Evolutionary conservation across 2,797 vertebrate species (phyloP).

Genomic region (Notoglanidium macrostoma): DNA sequence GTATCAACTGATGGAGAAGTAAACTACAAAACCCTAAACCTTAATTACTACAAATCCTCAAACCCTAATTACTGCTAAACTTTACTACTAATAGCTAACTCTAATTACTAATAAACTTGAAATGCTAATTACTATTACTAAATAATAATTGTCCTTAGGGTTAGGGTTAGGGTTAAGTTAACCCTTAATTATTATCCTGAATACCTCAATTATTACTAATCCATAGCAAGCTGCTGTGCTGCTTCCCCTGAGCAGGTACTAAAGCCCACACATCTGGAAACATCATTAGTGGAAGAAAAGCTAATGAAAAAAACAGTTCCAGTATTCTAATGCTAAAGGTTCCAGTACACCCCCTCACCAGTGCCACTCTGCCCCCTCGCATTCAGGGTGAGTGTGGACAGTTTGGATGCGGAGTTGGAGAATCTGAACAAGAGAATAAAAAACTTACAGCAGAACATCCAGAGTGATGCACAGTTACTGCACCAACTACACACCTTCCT

Average conservation of each 20-base stretch:
- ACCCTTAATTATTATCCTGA: too few species aligned
- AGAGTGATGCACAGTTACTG: conserved; percentile 78
- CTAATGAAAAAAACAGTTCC: neutral
- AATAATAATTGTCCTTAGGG: too few species aligned
- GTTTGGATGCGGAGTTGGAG: conserved; percentile 80
- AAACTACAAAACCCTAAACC: too few species aligned
- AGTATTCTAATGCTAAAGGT: neutral
- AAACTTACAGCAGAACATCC: conserved; percentile 79
- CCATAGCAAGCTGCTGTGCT: neutral
- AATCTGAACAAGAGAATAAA: conserved; percentile 73
- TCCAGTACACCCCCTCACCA: neutral
- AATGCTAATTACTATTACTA: too few species aligned
- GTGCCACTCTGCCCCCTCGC: conserved; percentile 1
- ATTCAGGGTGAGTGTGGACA: conserved; percentile 84
- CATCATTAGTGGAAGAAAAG: neutral
- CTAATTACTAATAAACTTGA: neutral
- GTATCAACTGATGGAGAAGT: neutral
- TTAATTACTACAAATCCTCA: neutral
- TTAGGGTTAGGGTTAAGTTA: too few species aligned
- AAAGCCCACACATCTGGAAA: neutral
- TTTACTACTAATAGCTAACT: too few species aligned
- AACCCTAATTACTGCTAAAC: too few species aligned
- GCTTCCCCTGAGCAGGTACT: neutral
- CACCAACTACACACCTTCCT: conserved; percentile 82
- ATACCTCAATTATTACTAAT: too few species aligned